Evolutionary conservation across 2,888 invertebrate genomes (phyloP).

Genomic region (Drosophila mimetica): DNA sequence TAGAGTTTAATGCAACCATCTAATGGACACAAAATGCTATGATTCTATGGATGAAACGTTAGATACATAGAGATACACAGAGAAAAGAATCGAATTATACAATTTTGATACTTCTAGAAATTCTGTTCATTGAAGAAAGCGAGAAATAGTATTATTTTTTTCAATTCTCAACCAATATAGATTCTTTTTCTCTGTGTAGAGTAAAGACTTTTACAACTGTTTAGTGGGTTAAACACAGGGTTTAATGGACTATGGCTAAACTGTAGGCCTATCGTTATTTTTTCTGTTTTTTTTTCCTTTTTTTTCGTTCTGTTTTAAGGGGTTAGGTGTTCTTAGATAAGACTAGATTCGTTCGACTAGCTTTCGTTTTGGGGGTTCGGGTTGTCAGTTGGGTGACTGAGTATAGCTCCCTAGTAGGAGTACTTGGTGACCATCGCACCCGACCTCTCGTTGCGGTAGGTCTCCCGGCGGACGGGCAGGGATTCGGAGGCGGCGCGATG

Average conservation of each 20-base stretch:
- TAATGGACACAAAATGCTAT: slow-evolving; percentile 25
- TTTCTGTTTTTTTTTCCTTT: slow-evolving; percentile 17
- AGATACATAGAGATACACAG: slow-evolving; percentile 29
- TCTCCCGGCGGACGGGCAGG: slow-evolving; percentile 76
- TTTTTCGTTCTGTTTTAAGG: slow-evolving; percentile 14
- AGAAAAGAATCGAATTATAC: not conserved
- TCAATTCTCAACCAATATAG: not conserved
- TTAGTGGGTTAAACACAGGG: slow-evolving; percentile 41
- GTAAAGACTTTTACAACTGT: slow-evolving; percentile 12
- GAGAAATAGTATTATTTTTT: not conserved
- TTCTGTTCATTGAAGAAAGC: too few species aligned
- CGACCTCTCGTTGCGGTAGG: slow-evolving; percentile 77
- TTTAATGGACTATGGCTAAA: slow-evolving; percentile 15
- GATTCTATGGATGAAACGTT: slow-evolving; percentile 36
- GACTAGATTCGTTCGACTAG: slow-evolving; percentile 34
- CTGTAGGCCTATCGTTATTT: slow-evolving; percentile 24
- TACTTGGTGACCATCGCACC: slow-evolving; percentile 81
- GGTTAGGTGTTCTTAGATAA: slow-evolving; percentile 14
- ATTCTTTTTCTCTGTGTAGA: slow-evolving; percentile 16
- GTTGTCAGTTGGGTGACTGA: not conserved
- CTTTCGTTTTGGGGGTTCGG: slow-evolving; percentile 27
- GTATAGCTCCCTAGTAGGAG: slow-evolving; percentile 54
- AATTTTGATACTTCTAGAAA: not conserved
- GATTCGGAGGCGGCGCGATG: slow-evolving; percentile 84
- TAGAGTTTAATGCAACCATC: slow-evolving; percentile 33